phyloP scores from a whole-genome alignment of 2,113 vertebrate species.

The Oncorhynchus keta region DNA sequence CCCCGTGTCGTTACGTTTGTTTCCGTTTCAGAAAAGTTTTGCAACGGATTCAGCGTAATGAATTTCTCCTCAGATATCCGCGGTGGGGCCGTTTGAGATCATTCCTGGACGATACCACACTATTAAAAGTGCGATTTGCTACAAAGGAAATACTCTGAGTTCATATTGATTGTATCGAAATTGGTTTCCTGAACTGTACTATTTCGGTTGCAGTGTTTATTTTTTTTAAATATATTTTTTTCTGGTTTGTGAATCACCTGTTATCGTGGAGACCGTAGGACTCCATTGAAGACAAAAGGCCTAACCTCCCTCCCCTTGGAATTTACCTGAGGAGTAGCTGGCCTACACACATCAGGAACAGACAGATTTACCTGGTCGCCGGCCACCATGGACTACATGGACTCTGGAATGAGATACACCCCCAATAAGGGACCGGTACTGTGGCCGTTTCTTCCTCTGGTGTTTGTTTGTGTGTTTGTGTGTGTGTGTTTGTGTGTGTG shows the following conservation, averaged over 20 bases:
- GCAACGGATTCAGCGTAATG: too few species aligned
- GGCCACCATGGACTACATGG: conserved; percentile 67
- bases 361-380: too few species aligned
- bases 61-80: too few species aligned
- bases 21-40: too few species aligned
- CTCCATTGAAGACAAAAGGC: neutral
- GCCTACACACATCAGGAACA: too few species aligned
- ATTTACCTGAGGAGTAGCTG: too few species aligned
- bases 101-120: too few species aligned
- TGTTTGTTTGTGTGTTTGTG: neutral
- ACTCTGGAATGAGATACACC: conserved; percentile 67
- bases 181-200: neutral
- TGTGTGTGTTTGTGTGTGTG: neutral
- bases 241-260: neutral
- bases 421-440: conserved; percentile 26
- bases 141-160: too few species aligned
- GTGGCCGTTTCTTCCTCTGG: neutral
- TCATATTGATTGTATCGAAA: neutral
- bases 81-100: too few species aligned
- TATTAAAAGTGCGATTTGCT: too few species aligned
- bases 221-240: neutral
- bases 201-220: neutral
- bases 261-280: neutral
- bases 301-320: neutral
- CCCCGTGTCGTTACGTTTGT: too few species aligned